These are phyloP conservation scores for Cephus nigrinus DNA, from an alignment of 2,888 invertebrate species.

Conservation along the genomic window DNA sequence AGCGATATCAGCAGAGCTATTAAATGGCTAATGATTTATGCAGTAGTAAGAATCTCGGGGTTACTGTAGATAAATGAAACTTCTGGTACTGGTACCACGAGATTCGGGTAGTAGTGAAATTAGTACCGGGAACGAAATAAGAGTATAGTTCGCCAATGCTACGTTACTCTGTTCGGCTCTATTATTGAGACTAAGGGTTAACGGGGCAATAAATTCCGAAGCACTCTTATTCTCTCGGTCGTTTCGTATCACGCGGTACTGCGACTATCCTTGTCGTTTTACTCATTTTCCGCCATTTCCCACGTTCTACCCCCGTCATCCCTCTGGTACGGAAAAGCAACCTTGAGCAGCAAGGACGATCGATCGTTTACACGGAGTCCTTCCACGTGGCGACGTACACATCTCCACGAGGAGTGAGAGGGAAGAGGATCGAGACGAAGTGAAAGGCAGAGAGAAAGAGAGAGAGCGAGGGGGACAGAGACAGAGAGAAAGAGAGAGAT, in stretches of 20 bases:
- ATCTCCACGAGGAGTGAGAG: background rate
- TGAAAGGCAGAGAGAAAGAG: background rate
- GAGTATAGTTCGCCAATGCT: background rate
- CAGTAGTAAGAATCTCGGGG: background rate
- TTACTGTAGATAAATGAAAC: background rate
- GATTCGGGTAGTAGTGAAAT: background rate
- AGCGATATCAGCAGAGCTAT: background rate
- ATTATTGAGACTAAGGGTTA: background rate
- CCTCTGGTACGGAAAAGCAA: conserved; percentile 23
- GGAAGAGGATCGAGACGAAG: background rate
- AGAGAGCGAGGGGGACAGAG: background rate
- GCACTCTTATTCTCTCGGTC: background rate
- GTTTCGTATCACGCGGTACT: background rate
- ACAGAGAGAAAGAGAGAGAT: too few relatives aligned
- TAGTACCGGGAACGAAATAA: background rate
- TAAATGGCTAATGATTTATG: background rate
- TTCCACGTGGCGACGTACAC: conserved; percentile 33
- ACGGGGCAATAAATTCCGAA: background rate
- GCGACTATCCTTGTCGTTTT: background rate
- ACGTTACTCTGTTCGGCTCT: background rate
- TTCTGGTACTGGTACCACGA: background rate
- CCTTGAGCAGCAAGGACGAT: conserved; percentile 52
- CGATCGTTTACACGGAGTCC: conserved; percentile 37
- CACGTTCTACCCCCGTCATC: background rate
- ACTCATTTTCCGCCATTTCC: background rate